Percentiles rank a stretch among this genome's conserved stretches.
These are phyloP conservation scores for Rhinoptilus africanus DNA, from an alignment of 2,113 vertebrate genomes.

Conservation along the genomic window DNA sequence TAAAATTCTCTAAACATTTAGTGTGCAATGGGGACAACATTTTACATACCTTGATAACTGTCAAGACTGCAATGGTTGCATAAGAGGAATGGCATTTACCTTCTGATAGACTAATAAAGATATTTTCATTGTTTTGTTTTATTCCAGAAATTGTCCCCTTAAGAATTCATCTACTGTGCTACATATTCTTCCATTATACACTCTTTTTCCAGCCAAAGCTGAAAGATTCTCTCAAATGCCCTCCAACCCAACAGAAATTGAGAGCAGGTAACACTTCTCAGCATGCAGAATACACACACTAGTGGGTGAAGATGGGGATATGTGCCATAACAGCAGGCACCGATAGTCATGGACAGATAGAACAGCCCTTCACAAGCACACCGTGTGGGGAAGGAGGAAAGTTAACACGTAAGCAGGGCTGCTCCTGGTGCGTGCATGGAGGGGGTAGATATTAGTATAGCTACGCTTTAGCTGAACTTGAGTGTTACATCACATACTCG, in stretches of 20 bases:
- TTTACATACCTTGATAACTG: neutral
- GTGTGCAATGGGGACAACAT: neutral
- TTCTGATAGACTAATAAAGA: neutral
- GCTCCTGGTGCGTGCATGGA: fast-evolving
- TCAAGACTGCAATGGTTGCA: neutral
- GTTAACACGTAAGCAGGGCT: neutral
- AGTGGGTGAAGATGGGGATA: neutral
- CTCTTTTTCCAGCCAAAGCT: neutral
- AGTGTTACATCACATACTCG: fast-evolving
- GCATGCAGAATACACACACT: fast-evolving
- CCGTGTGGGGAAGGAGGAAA: neutral
- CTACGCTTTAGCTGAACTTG: neutral
- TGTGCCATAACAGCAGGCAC: neutral
- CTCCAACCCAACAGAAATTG: neutral
- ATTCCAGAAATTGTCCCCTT: neutral
- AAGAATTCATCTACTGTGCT: neutral
- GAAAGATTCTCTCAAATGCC: neutral
- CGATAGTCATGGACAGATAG: neutral
- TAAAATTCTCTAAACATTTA: neutral
- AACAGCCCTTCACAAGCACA: neutral
- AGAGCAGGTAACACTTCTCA: neutral
- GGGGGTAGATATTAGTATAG: too few species aligned
- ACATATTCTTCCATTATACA: fast-evolving
- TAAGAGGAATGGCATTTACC: neutral
- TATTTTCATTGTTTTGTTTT: neutral